Conservation (phyloP, 2,113 vertebrate species). For the Ovis canadensis region DNA sequence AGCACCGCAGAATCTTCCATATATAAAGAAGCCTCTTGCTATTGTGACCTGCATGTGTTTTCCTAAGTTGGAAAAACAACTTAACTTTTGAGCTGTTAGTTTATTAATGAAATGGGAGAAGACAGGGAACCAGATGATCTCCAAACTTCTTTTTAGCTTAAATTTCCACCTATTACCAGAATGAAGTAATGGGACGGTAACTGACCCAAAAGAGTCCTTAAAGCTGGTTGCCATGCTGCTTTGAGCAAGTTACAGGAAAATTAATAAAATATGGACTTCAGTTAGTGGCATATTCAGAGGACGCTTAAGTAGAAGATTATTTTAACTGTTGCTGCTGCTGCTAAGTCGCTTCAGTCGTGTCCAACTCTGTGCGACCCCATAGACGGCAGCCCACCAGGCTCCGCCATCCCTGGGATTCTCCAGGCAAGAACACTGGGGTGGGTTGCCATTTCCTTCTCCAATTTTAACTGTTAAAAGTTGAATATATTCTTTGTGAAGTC, state of each 20-base stretch:
- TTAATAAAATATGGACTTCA: conserved; percentile 26
- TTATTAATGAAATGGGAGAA: not conserved
- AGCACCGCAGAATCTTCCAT: fast-evolving
- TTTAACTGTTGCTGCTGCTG: not conserved
- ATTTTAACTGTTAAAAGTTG: not conserved
- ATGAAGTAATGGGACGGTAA: not conserved
- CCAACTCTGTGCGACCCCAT: no score
- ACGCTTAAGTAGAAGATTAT: not conserved
- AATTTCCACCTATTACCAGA: not conserved
- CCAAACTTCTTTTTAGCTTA: not conserved
- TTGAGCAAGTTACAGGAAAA: not conserved
- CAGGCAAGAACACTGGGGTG: no score
- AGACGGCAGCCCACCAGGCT: no score
- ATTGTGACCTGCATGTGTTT: not conserved
- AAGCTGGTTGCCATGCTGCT: not conserved
- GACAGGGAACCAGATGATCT: not conserved
- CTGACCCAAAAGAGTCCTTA: not conserved
- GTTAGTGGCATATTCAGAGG: not conserved
- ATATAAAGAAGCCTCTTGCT: not conserved
- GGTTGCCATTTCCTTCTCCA: no score
- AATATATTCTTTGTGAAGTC: not conserved
- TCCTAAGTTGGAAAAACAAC: not conserved
- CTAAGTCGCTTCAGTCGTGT: no score
- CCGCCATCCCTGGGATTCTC: no score
- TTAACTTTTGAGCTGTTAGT: not conserved